Evolutionary conservation across 2,888 invertebrate species (phyloP).

Genomic region (Actias luna): DNA sequence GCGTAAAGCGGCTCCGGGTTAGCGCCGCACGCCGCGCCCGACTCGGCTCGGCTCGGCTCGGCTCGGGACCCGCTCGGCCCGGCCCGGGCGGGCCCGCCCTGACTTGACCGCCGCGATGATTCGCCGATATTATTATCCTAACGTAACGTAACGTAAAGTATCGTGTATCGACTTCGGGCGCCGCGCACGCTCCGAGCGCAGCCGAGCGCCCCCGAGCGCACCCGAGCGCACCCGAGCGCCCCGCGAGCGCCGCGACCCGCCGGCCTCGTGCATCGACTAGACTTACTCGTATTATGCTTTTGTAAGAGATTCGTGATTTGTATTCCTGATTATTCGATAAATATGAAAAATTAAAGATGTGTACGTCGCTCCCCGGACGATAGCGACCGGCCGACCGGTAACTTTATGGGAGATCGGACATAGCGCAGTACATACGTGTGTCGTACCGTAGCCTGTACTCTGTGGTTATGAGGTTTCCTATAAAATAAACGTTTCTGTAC

Average conservation of each 20-base stretch:
- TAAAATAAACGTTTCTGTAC: constrained; percentile 79
- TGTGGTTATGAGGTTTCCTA: constrained; percentile 72
- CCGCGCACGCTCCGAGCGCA: constrained; percentile 8
- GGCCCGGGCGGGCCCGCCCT: constrained; percentile 19
- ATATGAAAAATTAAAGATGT: constrained; percentile 71
- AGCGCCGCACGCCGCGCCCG: too few relatives aligned
- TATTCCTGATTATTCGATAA: constrained; percentile 78
- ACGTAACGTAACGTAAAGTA: constrained; percentile 11
- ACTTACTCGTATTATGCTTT: constrained; percentile 78
- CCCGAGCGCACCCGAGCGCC: constrained; percentile 29
- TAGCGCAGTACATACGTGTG: constrained; percentile 56
- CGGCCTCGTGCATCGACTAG: constrained; percentile 34
- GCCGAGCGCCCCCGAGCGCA: constrained; percentile 20
- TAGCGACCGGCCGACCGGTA: constrained; percentile 56
- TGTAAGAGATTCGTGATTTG: constrained; percentile 80
- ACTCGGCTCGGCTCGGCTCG: too few relatives aligned
- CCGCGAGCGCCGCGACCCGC: constrained; percentile 22
- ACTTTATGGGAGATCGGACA: constrained; percentile 62
- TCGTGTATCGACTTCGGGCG: background rate
- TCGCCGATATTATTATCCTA: constrained; percentile 17
- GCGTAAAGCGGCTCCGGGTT: constrained; percentile 68
- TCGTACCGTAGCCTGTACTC: constrained; percentile 51
- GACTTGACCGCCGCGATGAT: constrained; percentile 19
- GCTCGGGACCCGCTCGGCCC: too few relatives aligned
- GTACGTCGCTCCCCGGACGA: constrained; percentile 73